Evolutionary conservation across 2,113 vertebrate species (phyloP).

Genomic region (Odocoileus virginianus): DNA sequence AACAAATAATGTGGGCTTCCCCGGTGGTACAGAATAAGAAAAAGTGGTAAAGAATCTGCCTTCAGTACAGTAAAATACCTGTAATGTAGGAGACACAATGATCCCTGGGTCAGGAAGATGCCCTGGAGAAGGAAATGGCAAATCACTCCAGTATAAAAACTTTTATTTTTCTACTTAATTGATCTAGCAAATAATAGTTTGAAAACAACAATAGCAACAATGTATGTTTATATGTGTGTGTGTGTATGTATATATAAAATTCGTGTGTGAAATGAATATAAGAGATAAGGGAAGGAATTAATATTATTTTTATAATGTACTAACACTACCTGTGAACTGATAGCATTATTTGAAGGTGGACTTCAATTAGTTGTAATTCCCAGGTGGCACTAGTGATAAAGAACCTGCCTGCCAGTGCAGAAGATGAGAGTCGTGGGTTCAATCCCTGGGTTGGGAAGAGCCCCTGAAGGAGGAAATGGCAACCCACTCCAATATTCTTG

Average conservation of each 20-base stretch:
- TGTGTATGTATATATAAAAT: background rate
- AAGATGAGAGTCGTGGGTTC: background rate
- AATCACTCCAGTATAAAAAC: background rate
- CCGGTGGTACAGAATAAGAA: background rate
- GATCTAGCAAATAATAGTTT: background rate
- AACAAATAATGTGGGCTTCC: background rate
- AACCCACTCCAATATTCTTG: background rate
- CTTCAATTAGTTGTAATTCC: background rate
- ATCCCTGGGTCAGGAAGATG: background rate
- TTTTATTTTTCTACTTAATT: background rate
- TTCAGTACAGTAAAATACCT: background rate
- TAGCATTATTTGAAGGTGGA: background rate
- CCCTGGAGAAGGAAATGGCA: background rate
- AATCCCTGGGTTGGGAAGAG: background rate
- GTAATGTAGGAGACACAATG: background rate
- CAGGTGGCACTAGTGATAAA: background rate
- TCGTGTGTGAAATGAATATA: background rate
- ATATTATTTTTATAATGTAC: background rate
- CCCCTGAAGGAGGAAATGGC: background rate
- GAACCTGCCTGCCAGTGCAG: background rate
- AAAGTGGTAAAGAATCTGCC: background rate
- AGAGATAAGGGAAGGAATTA: background rate
- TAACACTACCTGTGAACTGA: background rate
- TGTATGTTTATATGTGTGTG: background rate
- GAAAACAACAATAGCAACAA: background rate